Base-by-base conservation (phyloP, 2,888 invertebrate species). In the Pollenia amentaria region DNA sequence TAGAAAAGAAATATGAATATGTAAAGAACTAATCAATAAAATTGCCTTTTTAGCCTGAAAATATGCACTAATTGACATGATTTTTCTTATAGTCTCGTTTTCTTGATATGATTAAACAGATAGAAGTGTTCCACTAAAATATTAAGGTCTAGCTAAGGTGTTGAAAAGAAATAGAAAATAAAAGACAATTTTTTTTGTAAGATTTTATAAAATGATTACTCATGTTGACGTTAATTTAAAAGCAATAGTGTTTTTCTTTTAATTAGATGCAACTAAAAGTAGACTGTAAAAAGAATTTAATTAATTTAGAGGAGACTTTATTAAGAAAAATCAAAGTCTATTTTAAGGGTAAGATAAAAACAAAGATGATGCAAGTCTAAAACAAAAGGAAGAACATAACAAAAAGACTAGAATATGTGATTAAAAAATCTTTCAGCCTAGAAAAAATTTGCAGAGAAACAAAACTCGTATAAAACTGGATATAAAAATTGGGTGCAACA, bases 1-100 rank as follows among this genome's bases (percentile, higher is more conserved):
- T 29, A 16, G 40, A 57, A 76, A n/a, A 64, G 18, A 18, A n/a
- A 72, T 18, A 62, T 42, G 16, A 44, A 29, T 29, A 6, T 67
- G 8, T 11, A 11, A 55, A 69, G 29, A 77, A 76, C 60, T 72
- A 81, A 85, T 82, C 82, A 86, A 86, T 86, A 79, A 75, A 86
- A 82, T 76, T 75, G 75, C 85, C 79, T 86, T 79, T 82, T 75
- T 82, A 75, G 82, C 82, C 82, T 82, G 73, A 82, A 86, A 82
- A 38, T 86, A 83, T 78, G 75, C 72, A 69, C 81, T 85, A 78
- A 85, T 81, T 85, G 76, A 80, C 57, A 80, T 38, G 44, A 38
- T 53, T 83, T 76, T 70, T 65, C 77, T 65, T 29, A 53, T 67
- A n/a, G 3, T 46, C 16, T 51, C 65, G 9, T 51, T 14, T 44